Base-by-base conservation (phyloP, 1,140 invertebrate genomes). In the Copidosoma floridanum region DNA sequence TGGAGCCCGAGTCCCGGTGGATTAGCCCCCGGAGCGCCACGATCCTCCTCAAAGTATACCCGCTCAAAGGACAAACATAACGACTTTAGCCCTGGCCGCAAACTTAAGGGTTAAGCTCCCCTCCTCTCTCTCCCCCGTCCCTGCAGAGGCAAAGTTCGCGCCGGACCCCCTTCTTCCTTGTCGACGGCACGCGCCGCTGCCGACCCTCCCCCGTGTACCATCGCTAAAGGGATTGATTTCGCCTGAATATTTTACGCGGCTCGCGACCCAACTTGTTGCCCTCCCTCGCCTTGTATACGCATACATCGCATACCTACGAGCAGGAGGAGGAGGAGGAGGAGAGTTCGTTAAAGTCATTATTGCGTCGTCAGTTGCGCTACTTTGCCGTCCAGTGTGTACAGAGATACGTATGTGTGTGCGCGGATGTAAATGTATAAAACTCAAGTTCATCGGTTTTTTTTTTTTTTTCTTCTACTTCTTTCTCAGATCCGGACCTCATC, bases 31-130 rank as follows among this genome's bases (percentile, higher is more conserved):
- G 72, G 56, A 71, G 69, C 70, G 23, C 10, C n/a, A n/a, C 29
- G 11, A 26, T 64, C 66, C 61, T 67, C 8, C 21, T 3, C n/a
- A n/a, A 12, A 29, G 21, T 26, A 8, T 62, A 66, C 68, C 71
- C 68, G 68, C 73, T 80, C 76, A 80, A 80, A 79, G 77, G 76
- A 80, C 77, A 78, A 79, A 75, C 74, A 79, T 79, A 80, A 79
- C 76, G 72, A 77, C 76, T 79, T 79, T 78, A 79, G 72, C 61
- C 70, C 65, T 65, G 67, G 68, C 75, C 74, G 65, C 75, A 76
- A 79, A 73, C 78, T 79, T 75, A 77, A 80, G 78, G 77, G 78
- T 79, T 80, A 79, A 80, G 76, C 73, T 55, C 21, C 46, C 57
- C 54, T 46, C 53, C 29, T 51, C 38, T 44, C 54, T 52, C 41